These are phyloP conservation scores for Triplophysa yarkandensis DNA, from an alignment of 2,797 vertebrate genomes.

Conservation along the genomic window DNA sequence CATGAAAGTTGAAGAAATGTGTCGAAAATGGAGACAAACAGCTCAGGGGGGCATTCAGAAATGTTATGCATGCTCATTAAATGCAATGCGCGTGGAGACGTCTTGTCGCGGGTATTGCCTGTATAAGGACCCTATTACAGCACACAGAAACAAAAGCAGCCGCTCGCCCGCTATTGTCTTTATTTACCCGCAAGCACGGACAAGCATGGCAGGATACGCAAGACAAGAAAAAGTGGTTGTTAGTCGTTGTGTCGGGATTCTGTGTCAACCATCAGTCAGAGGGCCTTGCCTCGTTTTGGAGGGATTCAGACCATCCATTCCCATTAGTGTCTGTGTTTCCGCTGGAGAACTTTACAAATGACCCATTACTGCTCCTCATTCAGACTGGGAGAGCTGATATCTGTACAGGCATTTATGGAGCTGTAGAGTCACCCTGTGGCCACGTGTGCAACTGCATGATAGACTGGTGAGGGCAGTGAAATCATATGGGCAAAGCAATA, in stretches of 20 bases:
- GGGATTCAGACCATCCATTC: constrained; percentile 51
- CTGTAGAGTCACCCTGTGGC: constrained; percentile 83
- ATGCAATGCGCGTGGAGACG: constrained; percentile 1
- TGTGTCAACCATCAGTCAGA: constrained; percentile 53
- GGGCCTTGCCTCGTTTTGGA: constrained; percentile 31
- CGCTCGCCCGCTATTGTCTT: constrained; percentile 36
- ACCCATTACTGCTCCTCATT: constrained; percentile 36
- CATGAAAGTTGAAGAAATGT: constrained; percentile 9
- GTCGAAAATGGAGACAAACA: constrained; percentile 23
- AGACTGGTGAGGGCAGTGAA: constrained; percentile 42
- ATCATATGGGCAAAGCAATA: not conserved
- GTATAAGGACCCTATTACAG: constrained; percentile 37
- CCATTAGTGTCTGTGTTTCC: constrained; percentile 47
- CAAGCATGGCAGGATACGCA: constrained; percentile 18
- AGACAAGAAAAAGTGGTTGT: constrained; percentile 31
- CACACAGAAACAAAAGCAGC: constrained; percentile 26
- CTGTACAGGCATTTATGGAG: constrained; percentile 65
- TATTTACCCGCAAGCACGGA: constrained; percentile 29
- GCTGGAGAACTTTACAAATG: constrained; percentile 32
- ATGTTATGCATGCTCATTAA: constrained; percentile 30
- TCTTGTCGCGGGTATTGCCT: constrained; percentile 12
- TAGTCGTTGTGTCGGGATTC: constrained; percentile 40
- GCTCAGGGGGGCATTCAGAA: constrained; percentile 16
- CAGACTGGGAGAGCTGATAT: not conserved
- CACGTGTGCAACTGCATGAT: constrained; percentile 42